Conservation (phyloP, 1,140 invertebrate genomes). For the Pseudomyrmex flavicornis region DNA sequence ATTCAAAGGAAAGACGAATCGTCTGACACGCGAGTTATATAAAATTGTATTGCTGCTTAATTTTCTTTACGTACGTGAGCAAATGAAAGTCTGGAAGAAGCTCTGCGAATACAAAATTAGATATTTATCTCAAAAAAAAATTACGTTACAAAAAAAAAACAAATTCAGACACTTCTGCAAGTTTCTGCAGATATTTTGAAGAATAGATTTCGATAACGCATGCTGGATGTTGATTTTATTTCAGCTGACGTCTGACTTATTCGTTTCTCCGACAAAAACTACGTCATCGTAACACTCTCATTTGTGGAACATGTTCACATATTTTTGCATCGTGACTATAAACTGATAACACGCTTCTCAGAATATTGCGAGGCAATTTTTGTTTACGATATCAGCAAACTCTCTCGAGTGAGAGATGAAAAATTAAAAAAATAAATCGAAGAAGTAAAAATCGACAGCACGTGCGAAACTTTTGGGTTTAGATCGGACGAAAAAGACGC, state of each 20-base stretch:
- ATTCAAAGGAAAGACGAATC: neutral
- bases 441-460: no score
- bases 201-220: neutral
- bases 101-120: no score
- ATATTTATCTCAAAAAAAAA: no score
- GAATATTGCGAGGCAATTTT: conserved; percentile 34
- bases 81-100: neutral
- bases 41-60: neutral
- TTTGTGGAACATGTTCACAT: conserved; percentile 4
- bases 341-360: conserved; percentile 30
- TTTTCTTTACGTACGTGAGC: no score
- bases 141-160: neutral
- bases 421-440: no score
- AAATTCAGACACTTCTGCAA: neutral
- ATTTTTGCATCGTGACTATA: conserved; percentile 24
- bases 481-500: no score
- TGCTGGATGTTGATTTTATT: neutral
- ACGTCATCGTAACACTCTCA: conserved; percentile 2
- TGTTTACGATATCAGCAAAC: neutral
- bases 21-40: neutral
- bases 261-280: neutral
- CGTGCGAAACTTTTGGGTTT: no score
- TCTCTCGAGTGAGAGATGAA: no score
- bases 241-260: neutral
- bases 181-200: neutral